Conservation (phyloP, 2,113 vertebrate genomes). For the Hydropotes inermis region DNA sequence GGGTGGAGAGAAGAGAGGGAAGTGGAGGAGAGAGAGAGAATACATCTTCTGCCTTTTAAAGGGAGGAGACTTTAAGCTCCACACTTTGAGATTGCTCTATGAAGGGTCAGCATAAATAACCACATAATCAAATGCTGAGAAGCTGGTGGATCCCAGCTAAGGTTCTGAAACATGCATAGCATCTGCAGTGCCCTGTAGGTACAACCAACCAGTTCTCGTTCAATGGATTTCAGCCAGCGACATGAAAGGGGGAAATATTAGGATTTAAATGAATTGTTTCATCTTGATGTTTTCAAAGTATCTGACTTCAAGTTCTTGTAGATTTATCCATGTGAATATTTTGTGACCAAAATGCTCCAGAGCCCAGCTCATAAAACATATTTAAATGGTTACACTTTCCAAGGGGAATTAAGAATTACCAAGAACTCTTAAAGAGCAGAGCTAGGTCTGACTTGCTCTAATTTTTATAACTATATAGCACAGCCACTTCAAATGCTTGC, state of each 20-base stretch:
- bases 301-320: not conserved
- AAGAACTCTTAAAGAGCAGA: not conserved
- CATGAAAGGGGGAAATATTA: not conserved
- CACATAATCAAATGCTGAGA: not conserved
- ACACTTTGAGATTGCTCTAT: not conserved
- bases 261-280: not conserved
- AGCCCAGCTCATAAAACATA: not conserved
- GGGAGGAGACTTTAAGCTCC: not conserved
- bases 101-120: not conserved
- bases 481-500: constrained; percentile 61
- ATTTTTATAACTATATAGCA: constrained; percentile 46
- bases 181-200: accelerated
- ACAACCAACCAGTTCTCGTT: not conserved
- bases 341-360: not conserved
- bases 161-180: not conserved
- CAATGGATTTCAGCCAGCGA: not conserved
- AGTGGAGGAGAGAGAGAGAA: not conserved
- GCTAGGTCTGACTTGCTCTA: not conserved
- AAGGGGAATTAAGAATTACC: not conserved
- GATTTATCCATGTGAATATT: not conserved
- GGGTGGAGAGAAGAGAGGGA: not conserved
- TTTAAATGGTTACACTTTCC: constrained; percentile 14
- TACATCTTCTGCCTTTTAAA: not conserved
- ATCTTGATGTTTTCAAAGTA: not conserved
- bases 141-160: not conserved